Evolutionary conservation across 2,888 invertebrate species (phyloP).

Genomic region (Clepsis dumicolana): DNA sequence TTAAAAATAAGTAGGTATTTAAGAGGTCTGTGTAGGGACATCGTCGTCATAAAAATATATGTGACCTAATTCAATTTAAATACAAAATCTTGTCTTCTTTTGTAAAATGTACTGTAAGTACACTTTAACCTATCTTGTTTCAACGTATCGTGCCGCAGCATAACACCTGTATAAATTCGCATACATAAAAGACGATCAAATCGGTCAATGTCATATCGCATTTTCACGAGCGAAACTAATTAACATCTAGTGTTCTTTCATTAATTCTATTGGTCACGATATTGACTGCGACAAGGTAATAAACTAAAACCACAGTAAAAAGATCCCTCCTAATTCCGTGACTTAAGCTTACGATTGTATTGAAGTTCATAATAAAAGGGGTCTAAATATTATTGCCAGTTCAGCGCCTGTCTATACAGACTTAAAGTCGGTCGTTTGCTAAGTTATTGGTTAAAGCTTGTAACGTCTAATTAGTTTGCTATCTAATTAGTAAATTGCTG

Average conservation of each 20-base stretch:
- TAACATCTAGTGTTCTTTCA: constrained; percentile 12
- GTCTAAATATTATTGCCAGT: neutral
- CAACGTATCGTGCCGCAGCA: neutral
- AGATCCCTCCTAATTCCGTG: neutral
- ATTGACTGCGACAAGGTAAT: constrained; percentile 26
- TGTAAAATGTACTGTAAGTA: neutral
- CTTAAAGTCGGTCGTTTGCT: constrained; percentile 5
- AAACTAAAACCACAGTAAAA: constrained; percentile 6
- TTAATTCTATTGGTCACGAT: constrained; percentile 21
- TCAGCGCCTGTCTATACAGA: neutral
- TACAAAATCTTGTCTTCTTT: no score
- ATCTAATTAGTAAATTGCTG: no score
- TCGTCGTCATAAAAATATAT: no score
- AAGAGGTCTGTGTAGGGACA: no score
- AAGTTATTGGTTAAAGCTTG: constrained; percentile 5
- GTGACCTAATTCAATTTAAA: no score
- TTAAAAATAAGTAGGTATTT: no score
- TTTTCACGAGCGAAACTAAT: constrained; percentile 35
- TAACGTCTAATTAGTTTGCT: neutral
- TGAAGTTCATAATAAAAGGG: neutral
- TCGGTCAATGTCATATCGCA: constrained; percentile 34
- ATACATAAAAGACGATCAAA: constrained; percentile 15
- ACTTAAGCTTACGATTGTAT: neutral
- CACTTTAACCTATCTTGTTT: neutral
- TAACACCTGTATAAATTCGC: constrained; percentile 4